These are phyloP conservation scores for Cnemophilus loriae DNA, from an alignment of 2,113 vertebrate genomes.

Conservation along the genomic window DNA sequence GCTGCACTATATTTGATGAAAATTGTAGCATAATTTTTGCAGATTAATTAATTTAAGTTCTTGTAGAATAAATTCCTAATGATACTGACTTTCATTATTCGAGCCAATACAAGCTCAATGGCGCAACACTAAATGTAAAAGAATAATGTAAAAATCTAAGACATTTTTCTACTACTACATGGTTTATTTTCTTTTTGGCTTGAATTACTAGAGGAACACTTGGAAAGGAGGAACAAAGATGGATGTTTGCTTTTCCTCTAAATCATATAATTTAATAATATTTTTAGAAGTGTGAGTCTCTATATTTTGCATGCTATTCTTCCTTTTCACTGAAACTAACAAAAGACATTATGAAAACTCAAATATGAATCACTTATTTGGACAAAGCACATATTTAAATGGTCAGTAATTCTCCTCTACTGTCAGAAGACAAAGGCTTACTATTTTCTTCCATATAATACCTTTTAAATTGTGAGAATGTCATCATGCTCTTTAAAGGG, in stretches of 20 bases:
- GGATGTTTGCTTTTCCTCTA: background rate
- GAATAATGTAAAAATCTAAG: background rate
- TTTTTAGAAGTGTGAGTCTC: constrained; percentile 12
- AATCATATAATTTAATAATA: constrained; percentile 46
- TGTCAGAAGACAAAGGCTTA: constrained; percentile 70
- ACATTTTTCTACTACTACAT: background rate
- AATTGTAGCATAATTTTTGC: background rate
- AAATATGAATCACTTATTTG: constrained; percentile 60
- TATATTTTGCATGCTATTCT: constrained; percentile 4
- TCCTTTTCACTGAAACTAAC: constrained; percentile 45
- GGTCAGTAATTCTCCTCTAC: constrained; percentile 58
- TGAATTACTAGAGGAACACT: background rate
- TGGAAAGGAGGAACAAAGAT: background rate
- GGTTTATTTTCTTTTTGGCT: background rate
- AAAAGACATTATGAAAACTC: constrained; percentile 61
- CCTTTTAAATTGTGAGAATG: constrained; percentile 60
- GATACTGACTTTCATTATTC: background rate
- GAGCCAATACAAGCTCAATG: background rate
- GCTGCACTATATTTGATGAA: background rate
- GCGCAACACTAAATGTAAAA: background rate
- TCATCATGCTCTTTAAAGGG: constrained; percentile 47
- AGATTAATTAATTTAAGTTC: background rate
- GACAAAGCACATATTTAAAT: constrained; percentile 62
- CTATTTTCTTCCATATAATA: constrained; percentile 59
- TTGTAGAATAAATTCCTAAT: background rate